Percentiles rank a stretch among this genome's conserved stretches.
Evolutionary conservation across 2,113 vertebrate genomes (phyloP).

Genomic region (Leuciscus idus): DNA sequence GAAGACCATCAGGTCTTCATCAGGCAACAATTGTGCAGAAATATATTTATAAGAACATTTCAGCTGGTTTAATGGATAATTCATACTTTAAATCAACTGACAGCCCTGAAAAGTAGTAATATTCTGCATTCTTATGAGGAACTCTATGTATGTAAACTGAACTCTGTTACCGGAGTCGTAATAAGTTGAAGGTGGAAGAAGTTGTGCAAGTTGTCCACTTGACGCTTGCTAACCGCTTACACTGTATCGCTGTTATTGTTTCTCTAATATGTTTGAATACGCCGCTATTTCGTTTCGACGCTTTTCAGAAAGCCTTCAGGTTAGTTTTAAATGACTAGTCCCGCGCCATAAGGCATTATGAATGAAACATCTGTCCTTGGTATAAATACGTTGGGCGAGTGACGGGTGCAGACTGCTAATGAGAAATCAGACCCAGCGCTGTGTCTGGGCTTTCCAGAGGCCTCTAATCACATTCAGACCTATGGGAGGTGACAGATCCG

Average conservation of each 20-base stretch:
- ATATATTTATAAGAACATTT: not conserved
- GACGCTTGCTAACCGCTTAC: not conserved
- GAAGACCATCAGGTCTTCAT: too few relatives aligned
- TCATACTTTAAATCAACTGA: not conserved
- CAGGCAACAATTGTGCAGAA: too few relatives aligned
- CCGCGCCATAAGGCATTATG: conserved; percentile 38
- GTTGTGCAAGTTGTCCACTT: not conserved
- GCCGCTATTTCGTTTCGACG: not conserved
- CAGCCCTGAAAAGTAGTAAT: not conserved
- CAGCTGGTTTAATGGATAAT: not conserved
- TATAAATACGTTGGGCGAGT: conserved; percentile 17
- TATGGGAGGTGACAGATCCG: conserved; percentile 27
- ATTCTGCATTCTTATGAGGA: not conserved
- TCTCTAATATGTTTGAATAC: not conserved
- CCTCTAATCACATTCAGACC: conserved; percentile 41
- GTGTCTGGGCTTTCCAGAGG: conserved; percentile 31
- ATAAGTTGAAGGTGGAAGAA: not conserved
- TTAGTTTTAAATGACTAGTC: conserved; percentile 39
- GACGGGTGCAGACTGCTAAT: conserved; percentile 38
- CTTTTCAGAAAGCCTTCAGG: conserved; percentile 31
- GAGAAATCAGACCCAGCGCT: conserved; percentile 43
- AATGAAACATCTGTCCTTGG: conserved; percentile 48
- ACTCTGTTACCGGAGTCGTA: not conserved
- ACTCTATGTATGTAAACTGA: not conserved
- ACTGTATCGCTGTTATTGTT: conserved; percentile 21